Evolutionary conservation across 53 echinoderm and acorn worm species (phyloP).

Genomic region (Holothuria scabra): DNA sequence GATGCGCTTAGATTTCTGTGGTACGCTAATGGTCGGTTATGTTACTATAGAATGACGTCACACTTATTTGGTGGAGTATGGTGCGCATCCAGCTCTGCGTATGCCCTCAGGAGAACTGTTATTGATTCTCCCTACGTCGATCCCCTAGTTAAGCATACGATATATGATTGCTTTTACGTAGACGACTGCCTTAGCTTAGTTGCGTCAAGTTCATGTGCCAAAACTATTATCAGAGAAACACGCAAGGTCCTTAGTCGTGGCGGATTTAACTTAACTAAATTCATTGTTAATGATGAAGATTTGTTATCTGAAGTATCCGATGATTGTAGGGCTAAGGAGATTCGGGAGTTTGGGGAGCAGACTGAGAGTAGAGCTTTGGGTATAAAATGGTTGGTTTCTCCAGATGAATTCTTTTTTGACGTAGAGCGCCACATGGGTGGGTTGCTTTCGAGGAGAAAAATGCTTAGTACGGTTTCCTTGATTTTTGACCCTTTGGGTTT

Average conservation of each 20-base stretch:
- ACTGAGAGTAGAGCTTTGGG: slow-evolving; percentile 14
- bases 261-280: slow-evolving; percentile 32
- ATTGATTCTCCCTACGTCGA: too few relatives aligned
- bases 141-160: slow-evolving; percentile 19
- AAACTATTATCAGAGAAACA: slow-evolving; percentile 19
- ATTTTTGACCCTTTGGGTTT: slow-evolving; percentile 62
- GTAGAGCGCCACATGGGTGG: not conserved
- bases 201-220: not conserved
- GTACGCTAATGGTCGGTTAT: not conserved
- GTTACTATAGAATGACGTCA: not conserved
- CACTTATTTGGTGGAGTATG: not conserved
- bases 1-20: slow-evolving; percentile 46
- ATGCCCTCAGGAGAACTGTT: too few relatives aligned
- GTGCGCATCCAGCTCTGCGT: too few relatives aligned
- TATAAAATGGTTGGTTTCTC: too few relatives aligned
- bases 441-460: slow-evolving; percentile 13
- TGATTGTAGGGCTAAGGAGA: slow-evolving; percentile 1
- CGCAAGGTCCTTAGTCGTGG: slow-evolving; percentile 27
- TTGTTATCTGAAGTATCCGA: slow-evolving; percentile 20
- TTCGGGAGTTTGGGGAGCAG: slow-evolving; percentile 2
- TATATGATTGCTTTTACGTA: not conserved
- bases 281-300: slow-evolving; percentile 9
- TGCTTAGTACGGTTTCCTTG: slow-evolving; percentile 46
- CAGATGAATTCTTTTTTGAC: slow-evolving; percentile 23
- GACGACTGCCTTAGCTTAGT: slow-evolving; percentile 42